A percentile compares a stretch with the other conserved stretches of the same genome.
phyloP scores from a whole-genome alignment of 2,888 invertebrate species.

The Hipparchia sbordonii region DNA sequence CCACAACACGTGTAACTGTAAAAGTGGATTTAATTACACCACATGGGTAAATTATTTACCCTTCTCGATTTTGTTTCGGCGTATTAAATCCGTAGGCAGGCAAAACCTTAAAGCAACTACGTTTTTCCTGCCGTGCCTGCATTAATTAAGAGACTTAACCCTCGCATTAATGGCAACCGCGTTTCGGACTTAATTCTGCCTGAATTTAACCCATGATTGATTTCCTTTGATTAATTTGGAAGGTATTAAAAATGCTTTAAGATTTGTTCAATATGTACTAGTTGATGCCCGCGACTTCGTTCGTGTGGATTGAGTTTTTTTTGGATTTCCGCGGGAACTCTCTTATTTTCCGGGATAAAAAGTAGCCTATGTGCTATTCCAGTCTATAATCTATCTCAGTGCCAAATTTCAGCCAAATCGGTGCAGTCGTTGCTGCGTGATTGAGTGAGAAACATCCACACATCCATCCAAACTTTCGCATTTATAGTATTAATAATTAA shows the following conservation, averaged over 20 bases:
- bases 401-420: too few relatives aligned
- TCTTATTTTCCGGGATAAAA: too few relatives aligned
- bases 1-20: background rate
- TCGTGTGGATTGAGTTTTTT: too few relatives aligned
- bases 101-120: constrained; percentile 18
- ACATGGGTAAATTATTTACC: constrained; percentile 5
- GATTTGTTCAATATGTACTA: background rate
- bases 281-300: too few relatives aligned
- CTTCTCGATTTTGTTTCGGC: constrained; percentile 7
- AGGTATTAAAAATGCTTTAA: background rate
- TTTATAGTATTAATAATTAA: too few relatives aligned
- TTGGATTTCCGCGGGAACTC: too few relatives aligned
- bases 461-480: too few relatives aligned
- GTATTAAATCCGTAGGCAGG: constrained; percentile 5
- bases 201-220: constrained; percentile 20
- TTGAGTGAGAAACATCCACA: too few relatives aligned
- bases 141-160: constrained; percentile 19
- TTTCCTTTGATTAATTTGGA: constrained; percentile 12
- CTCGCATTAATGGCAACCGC: constrained; percentile 14
- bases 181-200: constrained; percentile 15
- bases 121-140: constrained; percentile 15
- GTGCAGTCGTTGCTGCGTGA: too few relatives aligned
- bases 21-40: constrained; percentile 10
- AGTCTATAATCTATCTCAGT: too few relatives aligned
- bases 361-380: too few relatives aligned